Evolutionary conservation across 1,140 invertebrate species (phyloP), one percentile per base, ranked within the genome.

Genomic region (Brachionus rotundiformis): DNA sequence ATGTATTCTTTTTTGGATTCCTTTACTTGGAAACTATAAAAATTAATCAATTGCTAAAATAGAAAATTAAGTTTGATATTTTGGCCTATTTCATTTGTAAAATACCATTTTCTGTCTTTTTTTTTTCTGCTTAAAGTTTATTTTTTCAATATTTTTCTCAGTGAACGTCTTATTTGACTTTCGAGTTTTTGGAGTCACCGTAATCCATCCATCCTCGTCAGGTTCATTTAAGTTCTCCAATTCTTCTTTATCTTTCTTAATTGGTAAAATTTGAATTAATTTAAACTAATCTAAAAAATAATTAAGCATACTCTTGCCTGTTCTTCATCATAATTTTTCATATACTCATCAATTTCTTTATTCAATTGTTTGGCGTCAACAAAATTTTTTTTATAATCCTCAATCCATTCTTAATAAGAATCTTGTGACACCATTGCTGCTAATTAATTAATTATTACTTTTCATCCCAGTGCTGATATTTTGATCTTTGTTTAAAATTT

Each of bases 1-100:
- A 79, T 79, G 25, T 79, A 79, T 29, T 54, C 76, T 54, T 63
- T 54, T 79, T 79, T 79, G n/a, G 76, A 59, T 59, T 79, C 76
- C 33, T 79, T 79, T 39, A 59, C 59, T 63, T 79, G 76, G 76
- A 79, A 79, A 63, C 47, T 79, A n/a, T 79, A 79, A 59, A 79
- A 79, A 63, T 79, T 79, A 23, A 79, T 39, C 47, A 79, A 63
- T 79, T 79, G 76, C 76, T 79, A 16, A 39, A 61, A 59, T 11
- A 31, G 11, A 59, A 39, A 36, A 27, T 33, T 61, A 29, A 79
- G n/a, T n/a, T n/a, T n/a, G n/a, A n/a, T n/a, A n/a, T n/a, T n/a
- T n/a, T n/a, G n/a, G n/a, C n/a, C 47, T 73, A 16, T 16, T 33
- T 33, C 19, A 8, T 44, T 23, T 3, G 31, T 6, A 4, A 59